Percentiles rank a stretch among this genome's conserved stretches.
Conservation (phyloP, 2,888 invertebrate genomes). For the Drosophila picticornis region DNA sequence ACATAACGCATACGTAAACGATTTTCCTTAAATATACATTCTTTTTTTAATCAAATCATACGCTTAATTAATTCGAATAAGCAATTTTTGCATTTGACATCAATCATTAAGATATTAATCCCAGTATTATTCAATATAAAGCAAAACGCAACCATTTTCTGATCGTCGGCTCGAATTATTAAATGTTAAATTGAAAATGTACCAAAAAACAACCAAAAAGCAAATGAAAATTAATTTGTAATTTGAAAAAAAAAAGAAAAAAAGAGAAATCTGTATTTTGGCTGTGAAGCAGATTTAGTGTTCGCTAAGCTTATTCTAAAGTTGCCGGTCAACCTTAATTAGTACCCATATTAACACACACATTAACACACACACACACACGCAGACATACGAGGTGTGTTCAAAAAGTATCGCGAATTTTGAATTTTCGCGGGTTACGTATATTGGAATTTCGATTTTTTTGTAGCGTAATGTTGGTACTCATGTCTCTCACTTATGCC, state of each 20-base stretch:
- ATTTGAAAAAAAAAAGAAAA: constrained; percentile 17
- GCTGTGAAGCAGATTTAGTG: constrained; percentile 85
- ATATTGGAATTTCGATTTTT: too few species aligned
- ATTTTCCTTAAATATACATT: constrained; percentile 15
- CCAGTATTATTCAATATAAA: constrained; percentile 35
- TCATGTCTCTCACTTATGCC: too few species aligned
- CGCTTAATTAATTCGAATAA: constrained; percentile 17
- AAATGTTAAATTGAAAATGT: constrained; percentile 22
- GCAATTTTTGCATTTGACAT: constrained; percentile 24
- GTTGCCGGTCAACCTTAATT: constrained; percentile 40
- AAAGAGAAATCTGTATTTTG: constrained; percentile 84
- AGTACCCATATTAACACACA: constrained; percentile 30
- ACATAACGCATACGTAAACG: constrained; percentile 24
- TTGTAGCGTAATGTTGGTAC: too few species aligned
- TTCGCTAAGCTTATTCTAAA: constrained; percentile 62
- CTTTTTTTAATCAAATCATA: not conserved
- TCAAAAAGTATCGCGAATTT: too few species aligned
- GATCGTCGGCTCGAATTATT: constrained; percentile 57
- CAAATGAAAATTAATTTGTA: constrained; percentile 37
- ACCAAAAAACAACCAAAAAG: constrained; percentile 14
- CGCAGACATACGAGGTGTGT: constrained; percentile 7
- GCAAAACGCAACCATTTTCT: constrained; percentile 43
- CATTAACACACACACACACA: constrained; percentile 6
- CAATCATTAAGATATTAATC: constrained; percentile 3
- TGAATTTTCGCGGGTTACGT: too few species aligned